These are phyloP conservation scores for Xenopus laevis DNA, from an alignment of 2,113 vertebrate species.

Conservation along the genomic window DNA sequence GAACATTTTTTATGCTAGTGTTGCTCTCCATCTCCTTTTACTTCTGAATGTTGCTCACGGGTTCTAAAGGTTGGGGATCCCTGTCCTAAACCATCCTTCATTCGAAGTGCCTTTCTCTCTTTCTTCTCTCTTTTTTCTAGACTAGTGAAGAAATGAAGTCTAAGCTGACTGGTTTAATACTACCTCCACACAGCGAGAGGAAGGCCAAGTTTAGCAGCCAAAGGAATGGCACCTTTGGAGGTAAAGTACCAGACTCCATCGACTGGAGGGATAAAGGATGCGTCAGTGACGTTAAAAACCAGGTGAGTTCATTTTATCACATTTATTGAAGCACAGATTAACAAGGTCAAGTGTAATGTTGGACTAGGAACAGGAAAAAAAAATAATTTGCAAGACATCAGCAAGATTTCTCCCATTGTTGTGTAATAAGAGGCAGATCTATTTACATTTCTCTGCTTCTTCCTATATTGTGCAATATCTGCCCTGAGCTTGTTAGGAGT, in stretches of 20 bases:
- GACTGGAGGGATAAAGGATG: constrained; percentile 76
- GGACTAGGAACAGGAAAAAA: not conserved
- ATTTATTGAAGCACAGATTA: too few species aligned
- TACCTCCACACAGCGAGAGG: constrained; percentile 37
- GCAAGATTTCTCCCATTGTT: not conserved
- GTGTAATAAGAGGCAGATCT: too few species aligned
- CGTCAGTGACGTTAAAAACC: constrained; percentile 74
- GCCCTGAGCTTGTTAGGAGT: too few species aligned
- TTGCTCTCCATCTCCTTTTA: too few species aligned
- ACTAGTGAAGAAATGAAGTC: constrained; percentile 70
- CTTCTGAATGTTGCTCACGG: too few species aligned
- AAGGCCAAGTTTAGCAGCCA: not conserved
- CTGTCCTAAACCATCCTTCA: too few species aligned
- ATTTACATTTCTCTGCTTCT: too few species aligned
- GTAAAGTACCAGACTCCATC: constrained; percentile 55
- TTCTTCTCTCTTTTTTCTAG: constrained; percentile 59
- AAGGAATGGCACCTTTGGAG: not conserved
- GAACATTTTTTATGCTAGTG: too few species aligned
- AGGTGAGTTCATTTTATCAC: constrained; percentile 57
- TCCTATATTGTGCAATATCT: too few species aligned
- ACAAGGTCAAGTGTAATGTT: too few species aligned
- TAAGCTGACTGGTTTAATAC: constrained; percentile 59
- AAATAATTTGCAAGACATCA: not conserved
- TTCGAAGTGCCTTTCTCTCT: too few species aligned
- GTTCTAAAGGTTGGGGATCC: too few species aligned